Percentiles rank a stretch among this genome's conserved stretches.
Evolutionary conservation across 1,140 invertebrate genomes (phyloP).

Genomic region (Dreissena rostriformis): DNA sequence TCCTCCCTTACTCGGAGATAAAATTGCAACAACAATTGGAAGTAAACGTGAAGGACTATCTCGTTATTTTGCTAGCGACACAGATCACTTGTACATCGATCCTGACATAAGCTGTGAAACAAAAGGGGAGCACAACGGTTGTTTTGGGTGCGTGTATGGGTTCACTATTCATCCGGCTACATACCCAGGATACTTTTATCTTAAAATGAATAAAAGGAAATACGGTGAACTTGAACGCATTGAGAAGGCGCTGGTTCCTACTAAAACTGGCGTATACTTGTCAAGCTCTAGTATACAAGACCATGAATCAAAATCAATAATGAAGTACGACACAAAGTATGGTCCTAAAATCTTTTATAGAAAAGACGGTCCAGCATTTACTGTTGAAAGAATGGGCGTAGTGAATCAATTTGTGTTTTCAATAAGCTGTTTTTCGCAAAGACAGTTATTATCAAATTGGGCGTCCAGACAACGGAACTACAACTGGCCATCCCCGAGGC

Average conservation of each 20-base stretch:
- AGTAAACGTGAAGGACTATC: neutral
- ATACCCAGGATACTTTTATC: neutral
- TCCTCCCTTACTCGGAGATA: no score
- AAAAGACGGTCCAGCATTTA: neutral
- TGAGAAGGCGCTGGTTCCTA: no score
- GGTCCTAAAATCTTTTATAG: neutral
- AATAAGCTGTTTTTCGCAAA: neutral
- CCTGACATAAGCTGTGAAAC: neutral
- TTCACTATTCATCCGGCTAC: neutral
- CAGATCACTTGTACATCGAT: neutral
- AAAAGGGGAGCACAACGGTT: neutral
- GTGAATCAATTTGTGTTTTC: neutral
- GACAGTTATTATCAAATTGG: neutral
- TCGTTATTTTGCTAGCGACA: neutral
- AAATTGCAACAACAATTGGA: neutral
- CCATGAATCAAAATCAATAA: neutral
- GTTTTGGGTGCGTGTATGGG: neutral
- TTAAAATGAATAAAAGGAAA: neutral
- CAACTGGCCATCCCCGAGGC: neutral
- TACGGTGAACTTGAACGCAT: neutral
- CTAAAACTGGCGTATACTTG: no score
- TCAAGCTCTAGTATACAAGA: neutral
- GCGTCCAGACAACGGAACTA: neutral
- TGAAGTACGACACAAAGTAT: neutral
- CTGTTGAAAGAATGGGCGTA: neutral